phyloP scores from a whole-genome alignment of 2,797 vertebrate genomes.

The Psittacula echo region DNA sequence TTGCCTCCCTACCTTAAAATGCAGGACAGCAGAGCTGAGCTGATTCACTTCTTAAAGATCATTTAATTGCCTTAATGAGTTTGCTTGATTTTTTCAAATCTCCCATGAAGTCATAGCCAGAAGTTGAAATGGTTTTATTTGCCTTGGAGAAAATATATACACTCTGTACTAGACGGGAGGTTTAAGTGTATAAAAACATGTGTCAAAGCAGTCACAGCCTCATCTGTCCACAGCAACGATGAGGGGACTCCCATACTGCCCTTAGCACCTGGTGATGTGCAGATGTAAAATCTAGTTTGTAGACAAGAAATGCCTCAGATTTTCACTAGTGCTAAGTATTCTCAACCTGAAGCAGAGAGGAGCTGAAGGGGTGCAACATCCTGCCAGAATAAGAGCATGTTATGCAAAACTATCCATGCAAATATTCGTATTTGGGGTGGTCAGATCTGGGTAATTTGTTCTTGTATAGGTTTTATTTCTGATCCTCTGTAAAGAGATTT shows the following conservation, averaged over 20 bases:
- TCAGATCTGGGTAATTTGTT: neutral
- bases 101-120: neutral
- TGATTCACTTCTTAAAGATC: neutral
- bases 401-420: neutral
- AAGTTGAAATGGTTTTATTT: constrained; percentile 1
- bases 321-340: neutral
- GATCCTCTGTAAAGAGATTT: neutral
- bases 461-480: neutral
- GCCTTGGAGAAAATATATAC: neutral
- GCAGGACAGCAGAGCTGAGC: neutral
- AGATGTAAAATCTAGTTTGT: neutral
- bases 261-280: neutral
- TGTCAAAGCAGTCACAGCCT: neutral
- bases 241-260: neutral
- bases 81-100: constrained; percentile 23
- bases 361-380: neutral
- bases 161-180: neutral
- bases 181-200: neutral
- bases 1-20: neutral
- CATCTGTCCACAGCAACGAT: neutral
- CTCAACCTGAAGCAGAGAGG: neutral
- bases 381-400: neutral
- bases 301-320: neutral
- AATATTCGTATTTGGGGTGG: neutral
- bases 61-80: constrained; percentile 5